These are phyloP conservation scores for Porites cylindrica DNA, from an alignment of 92 coral and sea anemone genomes.

Conservation along the genomic window DNA sequence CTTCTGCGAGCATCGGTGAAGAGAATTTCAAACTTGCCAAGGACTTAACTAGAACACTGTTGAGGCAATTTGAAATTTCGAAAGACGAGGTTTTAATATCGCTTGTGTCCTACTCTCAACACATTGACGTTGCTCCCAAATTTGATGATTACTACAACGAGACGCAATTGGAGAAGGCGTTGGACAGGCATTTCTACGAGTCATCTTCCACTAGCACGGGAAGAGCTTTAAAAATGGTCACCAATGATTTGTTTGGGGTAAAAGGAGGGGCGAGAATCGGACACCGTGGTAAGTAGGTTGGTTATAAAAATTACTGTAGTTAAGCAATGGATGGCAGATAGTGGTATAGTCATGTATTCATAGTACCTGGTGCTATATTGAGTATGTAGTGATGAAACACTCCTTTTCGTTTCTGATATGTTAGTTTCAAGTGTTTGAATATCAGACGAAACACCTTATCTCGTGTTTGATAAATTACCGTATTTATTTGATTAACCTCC, in stretches of 20 bases:
- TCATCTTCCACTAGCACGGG: slow-evolving; percentile 49
- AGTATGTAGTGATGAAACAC: no score
- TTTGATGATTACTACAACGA: slow-evolving; percentile 24
- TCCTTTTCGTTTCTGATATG: no score
- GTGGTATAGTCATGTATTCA: no score
- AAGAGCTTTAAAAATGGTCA: slow-evolving; percentile 12
- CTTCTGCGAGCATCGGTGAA: slow-evolving; percentile 67
- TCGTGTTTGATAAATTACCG: no score
- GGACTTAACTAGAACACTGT: slow-evolving; percentile 37
- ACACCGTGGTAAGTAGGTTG: slow-evolving; percentile 21
- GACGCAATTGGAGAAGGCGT: background rate
- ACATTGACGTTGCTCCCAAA: slow-evolving; percentile 26
- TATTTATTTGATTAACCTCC: no score
- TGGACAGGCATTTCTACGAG: slow-evolving; percentile 31
- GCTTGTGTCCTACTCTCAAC: slow-evolving; percentile 45
- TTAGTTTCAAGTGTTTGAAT: no score
- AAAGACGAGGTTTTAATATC: slow-evolving; percentile 36
- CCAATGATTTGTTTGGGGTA: slow-evolving; percentile 21
- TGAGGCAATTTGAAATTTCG: slow-evolving; percentile 28
- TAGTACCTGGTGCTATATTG: no score
- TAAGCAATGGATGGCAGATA: no score
- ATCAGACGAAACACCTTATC: no score
- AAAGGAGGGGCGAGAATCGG: slow-evolving; percentile 49
- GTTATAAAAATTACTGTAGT: no score
- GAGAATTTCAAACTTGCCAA: slow-evolving; percentile 43